phyloP scores from a whole-genome alignment of 2,113 vertebrate genomes.

The Thamnophis sirtalis region DNA sequence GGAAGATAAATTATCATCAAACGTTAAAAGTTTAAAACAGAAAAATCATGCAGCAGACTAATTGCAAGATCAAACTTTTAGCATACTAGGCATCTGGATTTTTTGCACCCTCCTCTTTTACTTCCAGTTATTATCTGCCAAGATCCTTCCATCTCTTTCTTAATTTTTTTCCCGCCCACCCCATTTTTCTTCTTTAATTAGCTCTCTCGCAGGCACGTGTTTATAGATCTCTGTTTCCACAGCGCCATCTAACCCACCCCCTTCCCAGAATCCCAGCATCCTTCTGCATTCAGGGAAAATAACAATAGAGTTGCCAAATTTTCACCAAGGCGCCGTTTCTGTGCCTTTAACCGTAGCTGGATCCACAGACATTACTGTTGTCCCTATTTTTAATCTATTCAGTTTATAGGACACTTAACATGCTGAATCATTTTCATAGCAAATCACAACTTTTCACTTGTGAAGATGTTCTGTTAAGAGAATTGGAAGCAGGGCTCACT shows the following conservation, averaged over 20 bases:
- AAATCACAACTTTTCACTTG: background rate
- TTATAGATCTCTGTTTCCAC: background rate
- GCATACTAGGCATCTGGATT: background rate
- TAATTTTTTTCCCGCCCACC: background rate
- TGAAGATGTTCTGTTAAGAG: background rate
- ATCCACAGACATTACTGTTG: background rate
- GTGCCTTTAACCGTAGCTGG: background rate
- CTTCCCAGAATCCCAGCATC: background rate
- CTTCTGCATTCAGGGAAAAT: background rate
- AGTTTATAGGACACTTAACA: background rate
- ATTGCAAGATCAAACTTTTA: background rate
- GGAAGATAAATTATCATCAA: background rate
- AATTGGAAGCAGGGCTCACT: background rate
- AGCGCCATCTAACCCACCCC: background rate
- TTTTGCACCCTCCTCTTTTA: background rate
- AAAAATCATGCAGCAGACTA: background rate
- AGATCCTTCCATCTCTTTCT: too few relatives aligned
- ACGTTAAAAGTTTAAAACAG: background rate
- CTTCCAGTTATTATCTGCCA: background rate
- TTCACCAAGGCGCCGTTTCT: background rate
- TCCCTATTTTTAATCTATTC: slow-evolving; percentile 18
- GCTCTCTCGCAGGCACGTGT: background rate
- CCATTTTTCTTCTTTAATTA: background rate
- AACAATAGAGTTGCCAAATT: background rate
- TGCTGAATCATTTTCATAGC: slow-evolving; percentile 11